Evolutionary conservation across 2,113 vertebrate species (phyloP), one percentile per base, ranked within the genome.

Genomic region (Clarias batrachus): DNA sequence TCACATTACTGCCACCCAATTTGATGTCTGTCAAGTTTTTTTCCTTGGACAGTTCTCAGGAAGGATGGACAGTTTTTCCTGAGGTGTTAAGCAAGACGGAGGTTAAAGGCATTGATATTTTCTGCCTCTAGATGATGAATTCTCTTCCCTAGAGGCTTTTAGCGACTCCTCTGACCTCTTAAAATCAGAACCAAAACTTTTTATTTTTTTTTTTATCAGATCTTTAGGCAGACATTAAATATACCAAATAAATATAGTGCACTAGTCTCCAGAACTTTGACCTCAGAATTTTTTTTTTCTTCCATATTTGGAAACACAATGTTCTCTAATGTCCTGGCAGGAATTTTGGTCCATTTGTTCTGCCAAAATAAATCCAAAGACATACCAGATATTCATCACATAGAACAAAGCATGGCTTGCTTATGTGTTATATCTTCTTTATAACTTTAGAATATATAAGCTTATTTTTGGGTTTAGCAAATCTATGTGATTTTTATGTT

Each of bases 1-100:
- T 84, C 83, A 84, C 68, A 83, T 89, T 87, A 89, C 85, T 63
- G 65, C 80, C 76, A 66, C 82, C 74, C 89, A 70, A 87, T 90
- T 88, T 89, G 71, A 88, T 79, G 78, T 65, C 78, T 81, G 84
- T 78, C 82, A 83, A 30, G 17, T 59, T 79, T 79, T 79, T 89
- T 62, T 82, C 78, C 85, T 48, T 37, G 54, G 68, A 83, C 2
- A 30, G n/a, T 78, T 83, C 59, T 21, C n/a, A 25, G 56, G 65
- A 41, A 85, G 41, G 80, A 57, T 73, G 62, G 57, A 71, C 70
- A 83, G 25, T 17, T 73, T 87, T 86, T 85, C 60, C 37, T 57
- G 5, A 83, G 27, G 12, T 48, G 60, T 77, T 86, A 48, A 71
- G 78, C 19, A 33, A 37, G n/a, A 48, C 0, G 11, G 19, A 85